A percentile compares a stretch with the other conserved stretches of the same genome.
phyloP scores from a whole-genome alignment of 2,113 vertebrate species.

The Beaufortia kweichowensis region DNA sequence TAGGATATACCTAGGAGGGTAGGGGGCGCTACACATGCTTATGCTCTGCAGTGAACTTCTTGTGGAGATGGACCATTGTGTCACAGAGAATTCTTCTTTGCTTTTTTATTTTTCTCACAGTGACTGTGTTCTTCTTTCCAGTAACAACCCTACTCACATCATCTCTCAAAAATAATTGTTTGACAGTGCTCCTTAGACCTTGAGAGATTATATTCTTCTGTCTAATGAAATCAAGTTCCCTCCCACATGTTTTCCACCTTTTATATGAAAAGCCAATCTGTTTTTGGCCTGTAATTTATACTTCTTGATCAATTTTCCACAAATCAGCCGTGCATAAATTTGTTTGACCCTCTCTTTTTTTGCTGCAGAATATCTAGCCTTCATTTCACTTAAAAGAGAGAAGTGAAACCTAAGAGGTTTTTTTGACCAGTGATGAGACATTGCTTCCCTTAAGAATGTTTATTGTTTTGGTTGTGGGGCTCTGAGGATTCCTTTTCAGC shows the following conservation, averaged over 20 bases:
- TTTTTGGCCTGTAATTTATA: slow-evolving; percentile 12
- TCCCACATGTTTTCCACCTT: neutral
- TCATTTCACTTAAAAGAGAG: no score
- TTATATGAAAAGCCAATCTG: no score
- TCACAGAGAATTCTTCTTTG: no score
- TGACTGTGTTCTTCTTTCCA: slow-evolving; percentile 12
- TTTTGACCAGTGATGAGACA: slow-evolving; percentile 21
- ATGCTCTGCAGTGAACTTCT: no score
- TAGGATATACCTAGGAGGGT: no score
- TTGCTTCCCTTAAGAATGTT: slow-evolving; percentile 1
- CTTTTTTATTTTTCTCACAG: no score
- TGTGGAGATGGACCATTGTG: no score
- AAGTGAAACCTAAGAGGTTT: slow-evolving; percentile 16
- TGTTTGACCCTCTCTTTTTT: neutral
- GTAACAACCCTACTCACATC: neutral
- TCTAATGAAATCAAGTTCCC: neutral
- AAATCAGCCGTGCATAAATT: neutral
- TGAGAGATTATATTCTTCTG: neutral
- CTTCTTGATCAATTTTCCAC: neutral
- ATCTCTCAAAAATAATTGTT: slow-evolving; percentile 25
- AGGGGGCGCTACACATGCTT: no score
- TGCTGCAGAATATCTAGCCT: no score
- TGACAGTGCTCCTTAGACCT: neutral
- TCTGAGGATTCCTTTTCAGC: neutral
- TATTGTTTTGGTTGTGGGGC: neutral